These are phyloP conservation scores for Hemichromis elongatus DNA, from an alignment of 2,113 vertebrate species.

Conservation along the genomic window DNA sequence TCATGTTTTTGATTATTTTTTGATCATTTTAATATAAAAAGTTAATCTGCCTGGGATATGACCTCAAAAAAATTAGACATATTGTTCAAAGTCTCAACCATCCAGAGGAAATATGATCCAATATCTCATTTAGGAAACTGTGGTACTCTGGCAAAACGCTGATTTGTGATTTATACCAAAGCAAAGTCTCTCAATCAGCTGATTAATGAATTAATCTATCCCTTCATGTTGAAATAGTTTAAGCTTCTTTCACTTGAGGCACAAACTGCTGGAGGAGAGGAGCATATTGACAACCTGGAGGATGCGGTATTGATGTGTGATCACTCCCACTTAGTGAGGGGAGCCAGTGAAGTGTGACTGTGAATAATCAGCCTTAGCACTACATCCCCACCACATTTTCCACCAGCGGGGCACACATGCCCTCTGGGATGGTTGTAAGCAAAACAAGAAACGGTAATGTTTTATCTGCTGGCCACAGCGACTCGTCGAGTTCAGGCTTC, in stretches of 20 bases:
- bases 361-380: slow-evolving; percentile 47
- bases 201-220: background rate
- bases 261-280: background rate
- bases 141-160: background rate
- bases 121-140: background rate
- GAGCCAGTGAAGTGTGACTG: slow-evolving; percentile 44
- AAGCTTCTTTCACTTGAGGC: background rate
- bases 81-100: background rate
- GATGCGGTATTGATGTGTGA: slow-evolving; percentile 53
- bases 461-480: slow-evolving; percentile 13
- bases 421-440: slow-evolving; percentile 1
- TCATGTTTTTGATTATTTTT: background rate
- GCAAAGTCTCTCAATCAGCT: background rate
- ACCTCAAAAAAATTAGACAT: background rate
- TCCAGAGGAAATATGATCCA: background rate
- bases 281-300: slow-evolving; percentile 43
- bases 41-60: background rate
- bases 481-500: background rate
- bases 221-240: slow-evolving; percentile 1
- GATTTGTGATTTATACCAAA: background rate
- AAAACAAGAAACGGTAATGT: slow-evolving; percentile 16
- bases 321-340: slow-evolving; percentile 47
- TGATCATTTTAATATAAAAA: background rate
- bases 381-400: slow-evolving; percentile 39
- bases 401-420: background rate